Evolutionary conservation across 2,888 invertebrate genomes (phyloP), one percentile per base, ranked within the genome.

Genomic region (Trichopoda pennipes): DNA sequence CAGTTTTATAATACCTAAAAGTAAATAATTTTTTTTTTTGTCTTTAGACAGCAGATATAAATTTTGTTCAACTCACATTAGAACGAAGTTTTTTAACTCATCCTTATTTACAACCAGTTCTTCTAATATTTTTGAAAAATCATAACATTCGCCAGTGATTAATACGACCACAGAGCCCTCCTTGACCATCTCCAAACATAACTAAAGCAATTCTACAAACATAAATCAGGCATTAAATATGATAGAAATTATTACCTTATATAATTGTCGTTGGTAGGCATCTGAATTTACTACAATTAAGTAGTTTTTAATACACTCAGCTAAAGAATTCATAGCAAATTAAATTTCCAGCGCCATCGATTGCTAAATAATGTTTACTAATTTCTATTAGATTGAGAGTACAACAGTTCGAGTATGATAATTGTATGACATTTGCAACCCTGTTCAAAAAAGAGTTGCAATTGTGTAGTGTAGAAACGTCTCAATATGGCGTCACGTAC

Each of bases 151-250:
- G 0, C 75, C 56, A 2, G 84, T 78, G 1, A 85, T 58, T 9
- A 85, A 55, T 17, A 82, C 17, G 1, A 85, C 83, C 16, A 72
- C 28, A 7, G 16, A 17, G 47, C 80, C 85, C 7, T 49, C 58
- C 21, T 84, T 75, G 2, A 85, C 83, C n/a, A 81, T 84, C 58
- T 72, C 63, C 38, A 87, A 77, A 19, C 86, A 86, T 17, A 87
- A 49, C 87, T 87, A 35, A 23, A 53, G 58, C 16, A 6, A 28
- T 10, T 9, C 53, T 16, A n/a, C 12, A 51, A 19, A 49, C 8
- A 17, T 17, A 16, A 6, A 9, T 19, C 6, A 4, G 8, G 2
- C 9, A 6, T 49, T 49, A 17, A 49, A 49, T 49, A 17, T 3
- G 7, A 3, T 42, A 3, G 42, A 42, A 3, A 42, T 9, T 14